phyloP scores from a whole-genome alignment of 1,140 invertebrate species.

The Anagrus nilaparvatae region DNA sequence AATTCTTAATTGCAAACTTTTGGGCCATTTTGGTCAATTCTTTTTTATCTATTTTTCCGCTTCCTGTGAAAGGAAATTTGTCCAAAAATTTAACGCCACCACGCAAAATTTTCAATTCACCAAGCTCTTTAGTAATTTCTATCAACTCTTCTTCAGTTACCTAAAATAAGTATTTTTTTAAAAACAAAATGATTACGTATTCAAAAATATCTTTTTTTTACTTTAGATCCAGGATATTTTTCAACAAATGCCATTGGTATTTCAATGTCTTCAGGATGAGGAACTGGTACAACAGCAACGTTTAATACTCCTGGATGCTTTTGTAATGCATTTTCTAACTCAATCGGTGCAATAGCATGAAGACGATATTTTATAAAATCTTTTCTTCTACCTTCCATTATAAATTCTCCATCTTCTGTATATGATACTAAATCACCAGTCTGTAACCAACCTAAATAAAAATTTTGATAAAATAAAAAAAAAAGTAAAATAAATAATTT shows the following conservation, averaged over 20 bases:
- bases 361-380: constrained; percentile 53
- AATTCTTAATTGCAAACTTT: too few relatives aligned
- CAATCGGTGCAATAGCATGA: constrained; percentile 45
- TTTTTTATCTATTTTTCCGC: not conserved
- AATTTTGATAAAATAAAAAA: too few relatives aligned
- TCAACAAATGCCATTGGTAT: constrained; percentile 46
- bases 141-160: not conserved
- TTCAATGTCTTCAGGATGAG: constrained; percentile 43
- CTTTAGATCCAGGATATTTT: constrained; percentile 1
- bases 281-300: constrained; percentile 48
- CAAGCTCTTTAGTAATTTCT: not conserved
- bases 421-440: constrained; percentile 47
- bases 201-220: too few relatives aligned
- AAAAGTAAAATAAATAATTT: not conserved
- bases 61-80: not conserved
- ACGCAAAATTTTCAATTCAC: not conserved
- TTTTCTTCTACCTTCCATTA: constrained; percentile 47
- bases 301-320: constrained; percentile 46
- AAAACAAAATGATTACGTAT: too few relatives aligned
- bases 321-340: constrained; percentile 48
- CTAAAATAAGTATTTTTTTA: too few relatives aligned
- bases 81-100: not conserved
- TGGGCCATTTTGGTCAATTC: not conserved
- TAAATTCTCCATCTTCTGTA: constrained; percentile 40
- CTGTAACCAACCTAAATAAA: constrained; percentile 43